These are phyloP conservation scores for Limenitis camilla DNA, from an alignment of 2,888 invertebrate genomes.

Conservation along the genomic window DNA sequence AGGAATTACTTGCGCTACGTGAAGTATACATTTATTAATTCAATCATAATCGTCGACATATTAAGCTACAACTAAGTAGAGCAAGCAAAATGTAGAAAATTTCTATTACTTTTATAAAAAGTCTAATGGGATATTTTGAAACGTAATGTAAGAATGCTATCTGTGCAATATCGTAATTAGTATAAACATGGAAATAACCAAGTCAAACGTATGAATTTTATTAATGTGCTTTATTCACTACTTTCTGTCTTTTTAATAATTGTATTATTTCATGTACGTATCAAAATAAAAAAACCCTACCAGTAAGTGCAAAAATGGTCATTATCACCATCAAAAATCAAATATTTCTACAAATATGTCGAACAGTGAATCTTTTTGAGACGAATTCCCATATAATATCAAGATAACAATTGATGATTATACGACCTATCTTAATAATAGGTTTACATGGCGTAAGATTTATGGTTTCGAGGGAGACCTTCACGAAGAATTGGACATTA, in stretches of 20 bases:
- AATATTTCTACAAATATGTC: not conserved
- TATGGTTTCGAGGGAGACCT: conserved; percentile 20
- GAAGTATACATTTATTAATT: too few species aligned
- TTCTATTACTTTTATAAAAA: too few species aligned
- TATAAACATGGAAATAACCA: conserved; percentile 3
- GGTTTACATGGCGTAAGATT: conserved; percentile 17
- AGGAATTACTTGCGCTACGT: too few species aligned
- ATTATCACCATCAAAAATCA: not conserved
- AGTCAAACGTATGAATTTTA: too few species aligned
- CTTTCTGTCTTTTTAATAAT: conserved; percentile 1
- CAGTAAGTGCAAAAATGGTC: not conserved
- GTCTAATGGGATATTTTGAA: too few species aligned
- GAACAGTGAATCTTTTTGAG: not conserved
- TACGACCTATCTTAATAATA: conserved; percentile 21
- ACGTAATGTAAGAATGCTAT: too few species aligned
- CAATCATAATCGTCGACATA: too few species aligned
- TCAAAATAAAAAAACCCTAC: not conserved
- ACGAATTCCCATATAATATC: conserved; percentile 10
- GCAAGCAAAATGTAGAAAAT: too few species aligned
- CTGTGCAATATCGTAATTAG: not conserved
- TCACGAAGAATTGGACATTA: conserved; percentile 43
- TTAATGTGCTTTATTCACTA: not conserved
- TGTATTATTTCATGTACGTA: too few species aligned
- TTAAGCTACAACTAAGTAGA: too few species aligned
- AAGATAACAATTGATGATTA: conserved; percentile 18